phyloP scores from a whole-genome alignment of 2,797 vertebrate genomes.

The Halcyon leucocephala region DNA sequence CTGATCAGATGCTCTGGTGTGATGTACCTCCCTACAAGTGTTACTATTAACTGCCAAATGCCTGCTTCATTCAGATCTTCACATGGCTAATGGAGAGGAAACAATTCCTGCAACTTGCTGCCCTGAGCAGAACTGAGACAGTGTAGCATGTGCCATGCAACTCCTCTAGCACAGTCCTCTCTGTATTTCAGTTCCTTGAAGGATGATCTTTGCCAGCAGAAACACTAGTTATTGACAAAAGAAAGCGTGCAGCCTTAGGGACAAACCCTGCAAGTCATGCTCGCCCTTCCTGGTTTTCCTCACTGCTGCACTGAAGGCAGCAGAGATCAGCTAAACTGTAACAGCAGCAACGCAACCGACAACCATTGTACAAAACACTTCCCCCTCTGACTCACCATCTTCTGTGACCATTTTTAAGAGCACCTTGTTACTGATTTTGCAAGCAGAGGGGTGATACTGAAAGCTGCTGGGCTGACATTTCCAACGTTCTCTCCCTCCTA shows the following conservation, averaged over 20 bases:
- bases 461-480: not conserved
- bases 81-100: fast-evolving
- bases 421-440: not conserved
- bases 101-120: not conserved
- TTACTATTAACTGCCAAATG: not conserved
- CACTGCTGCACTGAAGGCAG: not conserved
- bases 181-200: not conserved
- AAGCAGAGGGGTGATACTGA: not conserved
- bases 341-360: not conserved
- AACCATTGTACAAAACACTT: not conserved
- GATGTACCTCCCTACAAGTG: not conserved
- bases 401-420: not conserved
- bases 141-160: fast-evolving
- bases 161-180: not conserved
- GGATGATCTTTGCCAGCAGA: not conserved
- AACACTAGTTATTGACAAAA: not conserved
- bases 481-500: not conserved
- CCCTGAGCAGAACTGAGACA: fast-evolving
- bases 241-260: not conserved
- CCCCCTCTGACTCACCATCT: not conserved
- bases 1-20: not conserved
- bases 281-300: not conserved
- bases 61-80: not conserved
- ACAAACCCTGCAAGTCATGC: not conserved
- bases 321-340: not conserved